A percentile compares a stretch with the other conserved stretches of the same genome.
phyloP scores from a whole-genome alignment of 1,140 invertebrate genomes.

The Schlechtendalia chinensis region DNA sequence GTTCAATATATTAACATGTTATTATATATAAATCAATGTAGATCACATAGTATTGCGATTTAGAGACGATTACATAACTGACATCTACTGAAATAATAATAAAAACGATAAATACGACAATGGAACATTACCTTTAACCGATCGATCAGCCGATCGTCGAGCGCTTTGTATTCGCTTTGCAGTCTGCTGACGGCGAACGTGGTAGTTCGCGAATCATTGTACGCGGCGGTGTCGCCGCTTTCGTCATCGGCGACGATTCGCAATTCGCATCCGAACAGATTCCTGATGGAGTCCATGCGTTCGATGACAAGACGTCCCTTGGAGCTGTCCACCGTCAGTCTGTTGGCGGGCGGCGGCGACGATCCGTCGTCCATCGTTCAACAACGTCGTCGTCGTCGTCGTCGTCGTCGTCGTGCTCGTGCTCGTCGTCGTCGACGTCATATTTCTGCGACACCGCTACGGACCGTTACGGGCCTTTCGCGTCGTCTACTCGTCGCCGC shows the following conservation, averaged over 20 bases:
- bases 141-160: constrained; percentile 16
- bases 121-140: constrained; percentile 12
- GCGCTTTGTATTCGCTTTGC: constrained; percentile 3
- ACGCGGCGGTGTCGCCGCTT: neutral
- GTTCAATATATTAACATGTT: no score
- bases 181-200: constrained; percentile 23
- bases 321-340: constrained; percentile 21
- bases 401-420: neutral
- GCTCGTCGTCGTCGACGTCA: neutral
- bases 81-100: no score
- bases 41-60: no score
- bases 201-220: neutral
- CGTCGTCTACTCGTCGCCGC: neutral
- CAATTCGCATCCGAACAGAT: constrained; percentile 37
- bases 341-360: neutral
- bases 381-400: neutral
- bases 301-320: constrained; percentile 34
- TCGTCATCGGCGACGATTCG: neutral
- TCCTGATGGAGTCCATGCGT: constrained; percentile 34
- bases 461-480: neutral
- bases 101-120: no score
- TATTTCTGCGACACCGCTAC: neutral
- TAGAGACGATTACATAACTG: no score
- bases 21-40: no score
- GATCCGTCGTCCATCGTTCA: neutral